Percentiles rank a stretch among this genome's conserved stretches.
These are phyloP conservation scores for Capreolus pygargus DNA, from an alignment of 2,113 vertebrate species.

Conservation along the genomic window DNA sequence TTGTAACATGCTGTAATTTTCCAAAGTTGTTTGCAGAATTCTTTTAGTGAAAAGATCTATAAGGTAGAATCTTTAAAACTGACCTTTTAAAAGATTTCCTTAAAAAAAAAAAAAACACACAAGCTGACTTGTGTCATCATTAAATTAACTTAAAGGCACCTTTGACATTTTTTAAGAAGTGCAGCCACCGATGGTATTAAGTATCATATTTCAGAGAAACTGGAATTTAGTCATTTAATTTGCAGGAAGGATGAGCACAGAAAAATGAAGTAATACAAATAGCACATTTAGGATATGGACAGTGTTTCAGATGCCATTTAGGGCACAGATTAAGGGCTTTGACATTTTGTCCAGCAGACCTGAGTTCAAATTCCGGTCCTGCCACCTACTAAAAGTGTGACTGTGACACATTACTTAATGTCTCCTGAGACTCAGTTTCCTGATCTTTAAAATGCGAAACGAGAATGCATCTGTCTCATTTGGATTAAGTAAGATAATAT, in stretches of 20 bases:
- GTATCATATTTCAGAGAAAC: neutral
- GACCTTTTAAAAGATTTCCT: neutral
- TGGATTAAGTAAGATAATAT: neutral
- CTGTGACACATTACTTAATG: neutral
- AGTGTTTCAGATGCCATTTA: neutral
- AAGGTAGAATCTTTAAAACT: conserved; percentile 22
- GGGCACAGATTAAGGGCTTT: neutral
- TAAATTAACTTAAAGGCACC: neutral
- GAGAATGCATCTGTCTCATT: neutral
- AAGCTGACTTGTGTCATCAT: neutral
- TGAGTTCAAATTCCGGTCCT: neutral
- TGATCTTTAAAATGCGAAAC: neutral
- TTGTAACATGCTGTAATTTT: neutral
- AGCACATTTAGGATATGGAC: neutral
- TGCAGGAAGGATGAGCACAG: neutral
- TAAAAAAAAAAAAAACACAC: neutral
- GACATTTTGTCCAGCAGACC: neutral
- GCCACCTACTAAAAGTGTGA: neutral
- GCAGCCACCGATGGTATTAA: neutral
- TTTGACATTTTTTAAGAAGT: neutral
- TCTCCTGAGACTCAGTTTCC: neutral
- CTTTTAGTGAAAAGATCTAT: conserved; percentile 12
- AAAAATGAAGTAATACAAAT: neutral
- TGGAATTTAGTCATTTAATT: neutral
- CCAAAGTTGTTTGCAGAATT: neutral